Percentiles rank a stretch among this genome's conserved stretches.
phyloP scores from a whole-genome alignment of 2,888 invertebrate genomes.

The Ophraella communa region DNA sequence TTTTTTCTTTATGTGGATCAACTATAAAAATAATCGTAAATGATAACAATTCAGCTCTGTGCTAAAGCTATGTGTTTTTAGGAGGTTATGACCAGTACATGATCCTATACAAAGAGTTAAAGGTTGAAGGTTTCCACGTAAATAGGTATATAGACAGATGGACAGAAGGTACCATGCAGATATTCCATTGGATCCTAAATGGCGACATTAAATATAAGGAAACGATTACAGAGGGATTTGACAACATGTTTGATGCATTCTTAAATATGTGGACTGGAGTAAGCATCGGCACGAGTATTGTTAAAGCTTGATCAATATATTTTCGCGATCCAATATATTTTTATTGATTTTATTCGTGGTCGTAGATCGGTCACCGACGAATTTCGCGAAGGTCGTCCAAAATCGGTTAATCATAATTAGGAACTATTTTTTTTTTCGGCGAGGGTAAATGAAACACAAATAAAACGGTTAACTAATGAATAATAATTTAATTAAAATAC shows the following conservation, averaged over 20 bases:
- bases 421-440: neutral
- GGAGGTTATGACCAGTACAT: neutral
- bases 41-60: too few species aligned
- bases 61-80: neutral
- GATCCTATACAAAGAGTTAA: neutral
- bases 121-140: neutral
- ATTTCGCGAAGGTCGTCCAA: too few species aligned
- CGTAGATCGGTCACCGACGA: too few species aligned
- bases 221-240: conserved; percentile 8
- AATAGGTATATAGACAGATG: neutral
- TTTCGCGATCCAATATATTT: neutral
- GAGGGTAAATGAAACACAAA: neutral
- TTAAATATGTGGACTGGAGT: neutral
- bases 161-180: neutral
- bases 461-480: conserved; percentile 36
- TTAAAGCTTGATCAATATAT: neutral
- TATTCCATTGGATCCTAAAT: neutral
- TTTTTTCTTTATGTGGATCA: too few species aligned
- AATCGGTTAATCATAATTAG: too few species aligned
- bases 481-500: conserved; percentile 42
- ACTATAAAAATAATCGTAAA: too few species aligned
- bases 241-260: neutral
- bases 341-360: too few species aligned
- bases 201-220: conserved; percentile 9
- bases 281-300: neutral